Conservation (phyloP, 1,140 invertebrate genomes). For the Lutraria rhynchaena region DNA sequence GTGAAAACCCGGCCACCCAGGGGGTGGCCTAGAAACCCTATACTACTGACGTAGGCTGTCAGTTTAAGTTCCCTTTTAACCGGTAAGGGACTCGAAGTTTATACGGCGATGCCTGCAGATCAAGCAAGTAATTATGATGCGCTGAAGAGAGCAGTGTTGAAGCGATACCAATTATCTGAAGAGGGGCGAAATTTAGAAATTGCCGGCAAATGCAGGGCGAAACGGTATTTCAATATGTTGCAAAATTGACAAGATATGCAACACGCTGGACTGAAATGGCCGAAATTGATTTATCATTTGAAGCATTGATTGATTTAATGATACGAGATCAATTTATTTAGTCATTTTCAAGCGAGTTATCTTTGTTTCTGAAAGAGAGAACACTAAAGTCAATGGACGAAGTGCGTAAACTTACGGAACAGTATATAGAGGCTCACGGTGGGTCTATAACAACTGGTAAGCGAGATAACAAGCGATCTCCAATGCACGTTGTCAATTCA, state of each 20-base stretch:
- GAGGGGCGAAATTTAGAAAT: slow-evolving; percentile 10
- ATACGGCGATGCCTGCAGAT: background rate
- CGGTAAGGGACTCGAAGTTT: slow-evolving; percentile 5
- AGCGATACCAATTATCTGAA: slow-evolving; percentile 2
- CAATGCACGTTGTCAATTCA: no score
- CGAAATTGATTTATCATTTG: no score
- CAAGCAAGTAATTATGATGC: background rate
- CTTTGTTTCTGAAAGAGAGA: slow-evolving; percentile 27
- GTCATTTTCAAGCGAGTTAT: background rate
- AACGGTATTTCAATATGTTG: background rate
- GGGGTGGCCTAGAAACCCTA: no score
- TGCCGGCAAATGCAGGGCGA: background rate
- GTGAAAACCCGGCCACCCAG: no score
- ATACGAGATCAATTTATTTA: slow-evolving; percentile 28
- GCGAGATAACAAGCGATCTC: no score
- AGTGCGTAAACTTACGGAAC: background rate
- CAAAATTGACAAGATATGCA: background rate
- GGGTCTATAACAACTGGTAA: no score
- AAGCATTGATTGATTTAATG: no score
- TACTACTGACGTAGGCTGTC: slow-evolving; percentile 1
- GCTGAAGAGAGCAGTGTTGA: slow-evolving; percentile 14
- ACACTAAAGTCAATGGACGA: background rate
- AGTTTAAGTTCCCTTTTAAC: slow-evolving; percentile 12
- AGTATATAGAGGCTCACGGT: slow-evolving; percentile 14
- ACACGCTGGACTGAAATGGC: background rate